Conservation (phyloP, 2,888 invertebrate species). For the Eucriotettix oculatus region DNA sequence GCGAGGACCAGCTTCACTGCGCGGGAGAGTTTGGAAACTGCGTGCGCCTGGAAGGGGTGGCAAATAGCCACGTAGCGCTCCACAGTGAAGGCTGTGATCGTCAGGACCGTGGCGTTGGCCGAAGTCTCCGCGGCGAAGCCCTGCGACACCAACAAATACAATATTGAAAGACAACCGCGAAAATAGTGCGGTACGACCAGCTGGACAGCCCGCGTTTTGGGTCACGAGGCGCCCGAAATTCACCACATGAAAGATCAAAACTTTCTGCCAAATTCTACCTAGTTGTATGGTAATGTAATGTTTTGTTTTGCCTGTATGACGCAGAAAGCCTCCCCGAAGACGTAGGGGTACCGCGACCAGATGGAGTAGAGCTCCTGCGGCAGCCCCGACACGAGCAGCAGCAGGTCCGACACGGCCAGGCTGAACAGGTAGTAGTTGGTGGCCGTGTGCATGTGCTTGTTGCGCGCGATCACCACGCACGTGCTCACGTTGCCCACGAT, state of each 20-base stretch:
- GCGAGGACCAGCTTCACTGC: conserved; percentile 53
- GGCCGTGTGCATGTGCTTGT: conserved; percentile 67
- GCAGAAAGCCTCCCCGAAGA: conserved; percentile 65
- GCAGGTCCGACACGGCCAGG: conserved; percentile 60
- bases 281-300: too few relatives aligned
- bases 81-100: conserved; percentile 46
- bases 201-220: too few relatives aligned
- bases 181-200: too few relatives aligned
- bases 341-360: conserved; percentile 59
- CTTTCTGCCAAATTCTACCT: too few relatives aligned
- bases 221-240: too few relatives aligned
- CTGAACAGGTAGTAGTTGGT: conserved; percentile 73
- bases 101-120: conserved; percentile 27
- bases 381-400: conserved; percentile 56
- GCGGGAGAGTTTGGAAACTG: conserved; percentile 65
- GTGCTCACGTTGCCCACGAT: conserved; percentile 62
- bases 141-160: conserved; percentile 32
- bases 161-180: neutral
- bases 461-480: conserved; percentile 58
- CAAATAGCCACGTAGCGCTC: conserved; percentile 39
- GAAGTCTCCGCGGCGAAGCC: conserved; percentile 45
- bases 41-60: conserved; percentile 62
- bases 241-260: too few relatives aligned
- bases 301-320: too few relatives aligned
- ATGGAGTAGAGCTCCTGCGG: conserved; percentile 62